Evolutionary conservation across 2,888 invertebrate genomes (phyloP), one percentile per base, ranked within the genome.

Genomic region (Acanthacorydalis orientalis): DNA sequence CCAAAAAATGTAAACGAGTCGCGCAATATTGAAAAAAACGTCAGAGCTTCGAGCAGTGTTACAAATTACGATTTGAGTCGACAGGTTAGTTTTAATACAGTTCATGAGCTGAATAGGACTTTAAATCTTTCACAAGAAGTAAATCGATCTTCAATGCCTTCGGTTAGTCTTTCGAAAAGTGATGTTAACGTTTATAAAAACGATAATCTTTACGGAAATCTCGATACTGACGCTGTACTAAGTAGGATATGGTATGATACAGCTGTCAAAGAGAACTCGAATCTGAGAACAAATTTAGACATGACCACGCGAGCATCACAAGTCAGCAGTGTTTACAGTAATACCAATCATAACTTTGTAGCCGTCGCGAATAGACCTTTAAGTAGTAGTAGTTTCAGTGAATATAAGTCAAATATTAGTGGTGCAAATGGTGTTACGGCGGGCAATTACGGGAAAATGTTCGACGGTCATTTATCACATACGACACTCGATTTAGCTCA

Each of bases 181-280:
- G 23, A 38, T 16, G 15, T 15, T 38, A 38, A 38, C 15, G 39
- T 38, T 11, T 38, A 38, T 38, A 12, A 38, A n/a, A 38, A 38
- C 12, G 39, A 12, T 23, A 23, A 23, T 23, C 23, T 23, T 4
- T 23, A 23, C 23, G 23, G 23, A 23, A 23, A 23, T 23, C 23
- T 57, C 35, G 61, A 60, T 49, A 70, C 70, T 0, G 61, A 62
- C 38, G 59, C 61, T 16, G 58, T 70, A 14, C 58, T 71, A 10
- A 69, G 70, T 57, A 63, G 65, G 53, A 72, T 73, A 44, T 73
- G 73, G 72, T 66, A 67, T 46, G 72, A 73, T 44, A 60, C 55
- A 12, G 55, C 57, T 10, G 55, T 55, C 6, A 53, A 53, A 47
- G 56, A 57, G 47, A 59, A 59, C 35, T 37, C 35, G 8, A 44